Conservation (phyloP, 1,140 invertebrate genomes). For the Psilanteris sp. region DNA sequence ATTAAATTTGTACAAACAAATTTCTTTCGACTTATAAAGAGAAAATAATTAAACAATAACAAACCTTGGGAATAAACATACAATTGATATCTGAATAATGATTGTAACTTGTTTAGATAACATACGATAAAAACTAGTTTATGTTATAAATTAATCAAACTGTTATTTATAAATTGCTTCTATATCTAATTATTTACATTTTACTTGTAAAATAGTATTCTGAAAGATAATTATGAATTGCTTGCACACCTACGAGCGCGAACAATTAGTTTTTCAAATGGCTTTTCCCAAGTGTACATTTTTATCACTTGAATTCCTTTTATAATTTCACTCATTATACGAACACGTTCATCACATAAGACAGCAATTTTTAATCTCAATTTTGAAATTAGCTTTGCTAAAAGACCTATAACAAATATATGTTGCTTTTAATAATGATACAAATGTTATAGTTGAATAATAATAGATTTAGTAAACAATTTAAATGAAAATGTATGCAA, state of each 20-base stretch:
- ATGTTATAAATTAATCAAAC: too few species aligned
- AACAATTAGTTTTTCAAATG: conserved; percentile 81
- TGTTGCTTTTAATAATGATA: too few species aligned
- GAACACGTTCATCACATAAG: conserved; percentile 86
- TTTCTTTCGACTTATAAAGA: neutral
- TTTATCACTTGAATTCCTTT: conserved; percentile 88
- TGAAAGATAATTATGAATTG: too few species aligned
- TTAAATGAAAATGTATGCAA: too few species aligned
- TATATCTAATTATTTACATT: too few species aligned
- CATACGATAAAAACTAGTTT: conserved; percentile 5
- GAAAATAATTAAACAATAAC: neutral
- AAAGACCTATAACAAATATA: conserved; percentile 79
- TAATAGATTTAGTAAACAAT: too few species aligned
- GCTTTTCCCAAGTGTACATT: conserved; percentile 88
- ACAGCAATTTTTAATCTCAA: conserved; percentile 82
- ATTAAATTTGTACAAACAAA: too few species aligned
- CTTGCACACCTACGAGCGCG: conserved; percentile 77
- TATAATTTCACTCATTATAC: conserved; percentile 90
- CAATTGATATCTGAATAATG: conserved; percentile 2
- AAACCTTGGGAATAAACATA: neutral
- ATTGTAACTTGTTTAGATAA: neutral
- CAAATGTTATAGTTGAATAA: too few species aligned
- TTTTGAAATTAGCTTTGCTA: conserved; percentile 82
- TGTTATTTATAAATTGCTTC: too few species aligned
- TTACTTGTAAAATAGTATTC: too few species aligned